Evolutionary conservation across 2,797 vertebrate species (phyloP).

Genomic region (Mus caroli): DNA sequence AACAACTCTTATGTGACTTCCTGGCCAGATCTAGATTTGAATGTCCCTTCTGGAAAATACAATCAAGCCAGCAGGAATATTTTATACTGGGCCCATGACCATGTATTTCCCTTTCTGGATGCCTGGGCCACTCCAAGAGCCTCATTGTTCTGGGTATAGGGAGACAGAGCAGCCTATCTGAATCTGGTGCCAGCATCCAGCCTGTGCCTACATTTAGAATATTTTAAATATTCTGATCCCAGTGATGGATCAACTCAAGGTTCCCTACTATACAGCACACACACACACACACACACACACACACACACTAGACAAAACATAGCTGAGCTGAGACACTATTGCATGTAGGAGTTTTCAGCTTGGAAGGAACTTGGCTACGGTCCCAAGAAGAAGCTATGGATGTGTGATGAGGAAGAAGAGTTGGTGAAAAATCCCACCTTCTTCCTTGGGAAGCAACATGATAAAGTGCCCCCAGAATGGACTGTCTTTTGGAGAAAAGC

Average conservation of each 20-base stretch:
- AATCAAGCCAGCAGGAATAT: not conserved
- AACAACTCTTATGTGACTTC: not conserved
- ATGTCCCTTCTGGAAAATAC: slow-evolving; percentile 1
- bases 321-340: not conserved
- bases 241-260: not conserved
- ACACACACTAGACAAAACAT: not conserved
- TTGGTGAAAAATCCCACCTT: not conserved
- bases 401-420: not conserved
- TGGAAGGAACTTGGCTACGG: slow-evolving; percentile 17
- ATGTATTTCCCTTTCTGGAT: not conserved
- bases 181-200: not conserved
- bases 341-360: slow-evolving; percentile 24
- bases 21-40: not conserved
- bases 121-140: not conserved
- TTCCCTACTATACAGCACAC: not conserved
- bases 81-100: not conserved
- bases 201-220: not conserved
- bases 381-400: not conserved
- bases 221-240: slow-evolving; percentile 49
- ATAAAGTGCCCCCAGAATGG: not conserved
- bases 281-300: slow-evolving; percentile 7
- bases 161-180: not conserved
- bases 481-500: not conserved
- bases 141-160: not conserved
- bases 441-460: not conserved